Evolutionary conservation across 2,797 vertebrate species (phyloP).

Genomic region (Melanogrammus aeglefinus): DNA sequence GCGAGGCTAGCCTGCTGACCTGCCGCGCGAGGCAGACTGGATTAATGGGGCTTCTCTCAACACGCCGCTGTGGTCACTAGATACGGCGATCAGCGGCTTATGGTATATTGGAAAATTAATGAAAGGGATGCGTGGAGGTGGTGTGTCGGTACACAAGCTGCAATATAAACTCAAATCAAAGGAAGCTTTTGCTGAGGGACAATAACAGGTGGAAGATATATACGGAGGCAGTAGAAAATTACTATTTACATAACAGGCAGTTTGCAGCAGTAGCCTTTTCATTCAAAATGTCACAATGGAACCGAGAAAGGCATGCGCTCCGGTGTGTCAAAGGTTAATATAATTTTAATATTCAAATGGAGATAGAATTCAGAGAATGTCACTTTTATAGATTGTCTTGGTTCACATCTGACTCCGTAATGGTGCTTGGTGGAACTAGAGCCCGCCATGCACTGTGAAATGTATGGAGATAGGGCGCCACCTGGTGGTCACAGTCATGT

Average conservation of each 20-base stretch:
- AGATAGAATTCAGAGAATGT: conserved; percentile 11
- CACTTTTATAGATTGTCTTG: neutral
- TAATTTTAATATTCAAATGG: conserved; percentile 42
- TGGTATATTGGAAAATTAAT: conserved; percentile 4
- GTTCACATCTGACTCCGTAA: neutral
- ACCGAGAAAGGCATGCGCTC: conserved; percentile 44
- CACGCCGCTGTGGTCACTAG: neutral
- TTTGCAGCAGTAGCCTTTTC: conserved; percentile 21
- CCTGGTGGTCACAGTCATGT: conserved; percentile 53
- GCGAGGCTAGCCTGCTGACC: conserved; percentile 25
- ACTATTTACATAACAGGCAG: conserved; percentile 6
- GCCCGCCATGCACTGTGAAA: conserved; percentile 13
- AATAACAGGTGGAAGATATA: conserved; percentile 11
- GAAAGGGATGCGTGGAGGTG: neutral
- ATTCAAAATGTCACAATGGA: conserved; percentile 66
- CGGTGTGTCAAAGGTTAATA: conserved; percentile 42
- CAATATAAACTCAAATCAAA: conserved; percentile 5
- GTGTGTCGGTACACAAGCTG: neutral
- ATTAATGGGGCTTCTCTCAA: conserved; percentile 23
- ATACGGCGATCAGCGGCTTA: conserved; percentile 1
- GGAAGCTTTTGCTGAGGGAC: neutral
- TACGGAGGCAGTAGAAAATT: neutral
- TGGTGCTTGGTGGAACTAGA: neutral
- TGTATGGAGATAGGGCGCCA: conserved; percentile 45
- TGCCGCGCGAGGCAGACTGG: conserved; percentile 2